Percentiles rank a stretch among this genome's conserved stretches.
These are phyloP conservation scores for Philypnodon macrostomus DNA, from an alignment of 2,797 vertebrate genomes.

Conservation along the genomic window DNA sequence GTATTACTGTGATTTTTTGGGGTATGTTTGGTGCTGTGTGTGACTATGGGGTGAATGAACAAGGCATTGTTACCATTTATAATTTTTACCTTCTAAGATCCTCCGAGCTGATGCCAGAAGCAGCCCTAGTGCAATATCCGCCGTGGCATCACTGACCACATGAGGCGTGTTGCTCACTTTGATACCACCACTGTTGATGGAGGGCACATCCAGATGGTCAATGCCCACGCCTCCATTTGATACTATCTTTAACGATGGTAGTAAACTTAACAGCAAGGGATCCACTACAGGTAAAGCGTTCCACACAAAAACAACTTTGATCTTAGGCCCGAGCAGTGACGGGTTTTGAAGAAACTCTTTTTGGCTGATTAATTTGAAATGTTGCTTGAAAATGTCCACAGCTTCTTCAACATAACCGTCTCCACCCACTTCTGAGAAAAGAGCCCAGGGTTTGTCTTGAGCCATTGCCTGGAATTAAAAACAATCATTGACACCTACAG, in stretches of 20 bases:
- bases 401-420: conserved; percentile 52
- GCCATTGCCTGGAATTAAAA: conserved; percentile 71
- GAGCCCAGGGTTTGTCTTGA: conserved; percentile 60
- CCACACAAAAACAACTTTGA: conserved; percentile 73
- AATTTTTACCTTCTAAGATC: conserved; percentile 39
- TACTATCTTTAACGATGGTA: conserved; percentile 74
- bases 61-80: no score
- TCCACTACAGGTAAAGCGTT: conserved; percentile 33
- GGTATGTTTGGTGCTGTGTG: no score
- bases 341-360: conserved; percentile 75
- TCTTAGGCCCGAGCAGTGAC: conserved; percentile 63
- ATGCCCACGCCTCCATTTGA: conserved; percentile 68
- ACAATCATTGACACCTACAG: no score
- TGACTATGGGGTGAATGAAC: no score
- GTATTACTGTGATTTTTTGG: no score
- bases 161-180: conserved; percentile 73
- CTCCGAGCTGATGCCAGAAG: conserved; percentile 45
- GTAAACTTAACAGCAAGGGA: conserved; percentile 58
- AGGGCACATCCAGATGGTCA: conserved; percentile 76
- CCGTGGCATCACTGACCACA: conserved; percentile 69
- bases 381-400: conserved; percentile 57
- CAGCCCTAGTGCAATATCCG: conserved; percentile 55
- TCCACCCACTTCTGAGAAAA: conserved; percentile 58
- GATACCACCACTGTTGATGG: conserved; percentile 66
- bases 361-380: conserved; percentile 70